Evolutionary conservation across 2,888 invertebrate genomes (phyloP), one percentile per base, ranked within the genome.

Genomic region (Hydrotaea cyrtoneurina): DNA sequence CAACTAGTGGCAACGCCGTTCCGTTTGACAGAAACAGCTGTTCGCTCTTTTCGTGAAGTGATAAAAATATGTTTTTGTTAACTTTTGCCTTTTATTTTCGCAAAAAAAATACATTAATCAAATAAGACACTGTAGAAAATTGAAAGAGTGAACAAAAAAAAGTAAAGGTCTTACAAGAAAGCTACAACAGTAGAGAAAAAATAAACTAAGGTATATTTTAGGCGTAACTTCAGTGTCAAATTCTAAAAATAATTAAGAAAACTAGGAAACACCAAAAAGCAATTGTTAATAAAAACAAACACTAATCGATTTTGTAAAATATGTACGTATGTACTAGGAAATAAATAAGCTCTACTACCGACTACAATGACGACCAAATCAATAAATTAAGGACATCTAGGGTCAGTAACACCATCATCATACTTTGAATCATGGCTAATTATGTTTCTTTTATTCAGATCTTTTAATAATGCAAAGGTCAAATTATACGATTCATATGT

Each of bases 381-480:
- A 59, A 59, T 59, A 26, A 59, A 59, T 57, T 59, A 59, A 59
- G 59, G 59, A 59, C 59, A 59, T 26, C 13, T 59, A 15, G 26
- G 59, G 59, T 59, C 26, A 59, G 59, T 55, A 55, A 13, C 13
- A 39, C 39, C 55, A 55, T 1, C 21, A 55, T 17, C n/a, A n/a
- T 21, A 21, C 8, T 21, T 55, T 55, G 2, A 55, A 21, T 1
- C 21, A 39, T 3, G 13, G 39, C 13, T 8, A 39, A 8, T 31
- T 39, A 39, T 39, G 10, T 59, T 55, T 59, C 23, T 59, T 59
- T 59, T 80, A 3, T n/a, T n/a, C 46, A 82, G 82, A 75, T 82
- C 53, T 78, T 78, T 82, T 50, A 62, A 82, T 74, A 82, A 82
- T 78, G 71, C 78, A 78, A 82, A 82, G 50, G 39, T 62, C 69